Conservation (phyloP, 1,140 invertebrate species). For the Dolichoris vasculosae region DNA sequence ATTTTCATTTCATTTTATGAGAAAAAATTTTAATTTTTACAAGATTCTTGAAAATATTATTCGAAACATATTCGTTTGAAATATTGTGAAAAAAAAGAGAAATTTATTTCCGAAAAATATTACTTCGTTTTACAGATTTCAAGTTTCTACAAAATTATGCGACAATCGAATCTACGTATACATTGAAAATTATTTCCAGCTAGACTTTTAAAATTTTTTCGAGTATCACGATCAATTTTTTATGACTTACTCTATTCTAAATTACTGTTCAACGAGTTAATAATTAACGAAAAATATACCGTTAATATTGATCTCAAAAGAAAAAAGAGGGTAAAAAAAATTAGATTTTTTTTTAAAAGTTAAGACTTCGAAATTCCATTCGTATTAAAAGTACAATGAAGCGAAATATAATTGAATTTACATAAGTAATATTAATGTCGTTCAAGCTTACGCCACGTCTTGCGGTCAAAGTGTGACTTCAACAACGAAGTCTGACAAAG, state of each 20-base stretch:
- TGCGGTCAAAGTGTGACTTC: neutral
- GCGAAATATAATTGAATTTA: conserved; percentile 29
- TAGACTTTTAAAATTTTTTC: conserved; percentile 15
- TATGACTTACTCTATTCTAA: conserved; percentile 3
- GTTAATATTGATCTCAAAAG: neutral
- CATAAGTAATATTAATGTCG: conserved; percentile 39
- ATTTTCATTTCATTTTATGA: neutral
- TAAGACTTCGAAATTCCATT: neutral
- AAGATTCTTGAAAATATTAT: neutral
- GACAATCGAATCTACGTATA: neutral
- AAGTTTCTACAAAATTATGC: neutral
- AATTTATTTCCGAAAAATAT: neutral
- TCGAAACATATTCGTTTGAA: too few species aligned
- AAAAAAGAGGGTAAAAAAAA: neutral
- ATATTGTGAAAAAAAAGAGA: too few species aligned
- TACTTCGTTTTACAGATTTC: neutral
- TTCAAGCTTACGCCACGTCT: neutral
- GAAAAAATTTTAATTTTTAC: neutral
- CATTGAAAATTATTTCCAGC: conserved; percentile 30
- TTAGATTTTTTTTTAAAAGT: neutral
- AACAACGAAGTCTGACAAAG: neutral
- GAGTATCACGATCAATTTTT: neutral
- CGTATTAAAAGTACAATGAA: conserved; percentile 34
- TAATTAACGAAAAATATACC: conserved; percentile 35
- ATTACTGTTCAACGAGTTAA: neutral